Evolutionary conservation across 2,113 vertebrate genomes (phyloP).

Genomic region (Solea solea): DNA sequence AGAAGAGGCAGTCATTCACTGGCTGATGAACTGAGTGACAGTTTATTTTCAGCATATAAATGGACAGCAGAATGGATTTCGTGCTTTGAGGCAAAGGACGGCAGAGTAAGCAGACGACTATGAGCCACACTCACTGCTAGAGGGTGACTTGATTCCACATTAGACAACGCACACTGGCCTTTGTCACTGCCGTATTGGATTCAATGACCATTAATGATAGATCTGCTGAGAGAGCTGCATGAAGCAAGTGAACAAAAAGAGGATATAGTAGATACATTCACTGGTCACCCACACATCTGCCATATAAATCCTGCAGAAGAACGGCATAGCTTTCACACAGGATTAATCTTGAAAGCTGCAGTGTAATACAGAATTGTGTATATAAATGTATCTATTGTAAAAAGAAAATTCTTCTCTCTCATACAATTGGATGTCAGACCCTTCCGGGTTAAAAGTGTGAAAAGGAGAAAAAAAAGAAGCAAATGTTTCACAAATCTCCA

Average conservation of each 20-base stretch:
- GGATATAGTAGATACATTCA: constrained; percentile 30
- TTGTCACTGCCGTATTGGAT: constrained; percentile 36
- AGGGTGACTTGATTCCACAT: constrained; percentile 43
- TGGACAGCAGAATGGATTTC: constrained; percentile 61
- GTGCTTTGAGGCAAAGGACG: constrained; percentile 59
- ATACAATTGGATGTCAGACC: constrained; percentile 49
- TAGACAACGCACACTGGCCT: constrained; percentile 10
- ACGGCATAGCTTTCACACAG: constrained; percentile 26
- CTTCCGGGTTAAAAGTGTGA: constrained; percentile 50
- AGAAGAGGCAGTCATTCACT: constrained; percentile 23
- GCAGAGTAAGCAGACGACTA: constrained; percentile 53
- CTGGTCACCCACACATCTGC: constrained; percentile 35
- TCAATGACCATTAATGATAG: constrained; percentile 56
- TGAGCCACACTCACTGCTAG: constrained; percentile 13
- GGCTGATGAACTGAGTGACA: constrained; percentile 71
- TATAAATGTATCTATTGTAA: constrained; percentile 63
- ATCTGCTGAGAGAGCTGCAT: constrained; percentile 34
- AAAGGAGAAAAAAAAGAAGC: constrained; percentile 27
- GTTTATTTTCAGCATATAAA: constrained; percentile 70
- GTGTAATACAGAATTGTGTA: constrained; percentile 13
- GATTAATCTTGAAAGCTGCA: constrained; percentile 52
- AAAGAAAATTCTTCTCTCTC: constrained; percentile 41
- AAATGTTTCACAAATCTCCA: constrained; percentile 50
- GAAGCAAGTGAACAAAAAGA: constrained; percentile 43
- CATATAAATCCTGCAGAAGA: constrained; percentile 34